These are phyloP conservation scores for Myiozetetes cayanensis DNA, from an alignment of 2,113 vertebrate genomes.

Conservation along the genomic window DNA sequence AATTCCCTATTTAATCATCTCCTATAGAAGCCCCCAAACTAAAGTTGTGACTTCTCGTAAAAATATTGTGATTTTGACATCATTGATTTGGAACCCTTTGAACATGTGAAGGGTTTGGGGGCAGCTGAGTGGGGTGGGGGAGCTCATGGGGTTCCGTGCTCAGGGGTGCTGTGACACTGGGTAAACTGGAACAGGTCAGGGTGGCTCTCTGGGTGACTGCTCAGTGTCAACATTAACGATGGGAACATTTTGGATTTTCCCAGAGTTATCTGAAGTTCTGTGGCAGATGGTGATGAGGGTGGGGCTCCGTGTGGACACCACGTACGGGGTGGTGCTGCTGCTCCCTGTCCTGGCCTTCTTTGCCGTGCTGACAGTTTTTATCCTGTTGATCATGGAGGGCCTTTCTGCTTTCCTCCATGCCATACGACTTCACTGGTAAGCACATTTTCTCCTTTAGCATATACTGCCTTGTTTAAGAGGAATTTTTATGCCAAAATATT, in stretches of 20 bases:
- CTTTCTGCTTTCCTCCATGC: constrained; percentile 98
- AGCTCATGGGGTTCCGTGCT: background rate
- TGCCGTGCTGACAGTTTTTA: constrained; percentile 86
- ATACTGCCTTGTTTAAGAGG: background rate
- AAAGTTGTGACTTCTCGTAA: background rate
- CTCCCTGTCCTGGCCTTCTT: constrained; percentile 86
- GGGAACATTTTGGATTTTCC: background rate
- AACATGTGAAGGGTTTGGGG: background rate
- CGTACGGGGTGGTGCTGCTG: constrained; percentile 81
- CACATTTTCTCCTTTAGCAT: background rate
- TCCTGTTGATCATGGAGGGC: constrained; percentile 96
- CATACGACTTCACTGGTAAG: constrained; percentile 93
- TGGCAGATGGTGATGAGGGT: constrained; percentile 94
- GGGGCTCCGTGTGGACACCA: constrained; percentile 82
- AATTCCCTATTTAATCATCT: background rate
- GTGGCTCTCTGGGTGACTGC: background rate
- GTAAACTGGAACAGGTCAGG: background rate
- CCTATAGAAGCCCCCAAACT: background rate
- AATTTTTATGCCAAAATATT: background rate
- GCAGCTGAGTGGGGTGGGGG: background rate
- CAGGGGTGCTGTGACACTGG: background rate
- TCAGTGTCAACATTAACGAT: background rate
- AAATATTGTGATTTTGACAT: background rate
- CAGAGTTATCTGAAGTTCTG: constrained; percentile 93
- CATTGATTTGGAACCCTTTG: background rate